Evolutionary conservation across 2,888 invertebrate genomes (phyloP).

Genomic region (Luperina nickerlii): DNA sequence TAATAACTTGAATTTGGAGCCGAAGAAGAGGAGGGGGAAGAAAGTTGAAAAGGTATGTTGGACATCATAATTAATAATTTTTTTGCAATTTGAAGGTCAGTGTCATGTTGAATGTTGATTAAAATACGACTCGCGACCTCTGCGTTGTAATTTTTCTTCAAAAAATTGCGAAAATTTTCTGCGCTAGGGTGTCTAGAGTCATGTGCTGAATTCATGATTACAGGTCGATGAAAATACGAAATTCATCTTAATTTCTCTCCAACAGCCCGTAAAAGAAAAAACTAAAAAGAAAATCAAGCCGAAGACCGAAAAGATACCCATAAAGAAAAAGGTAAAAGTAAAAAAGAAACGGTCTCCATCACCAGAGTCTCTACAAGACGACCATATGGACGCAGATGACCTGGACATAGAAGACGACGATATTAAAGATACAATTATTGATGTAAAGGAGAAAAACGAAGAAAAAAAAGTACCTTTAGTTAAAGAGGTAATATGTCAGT

Average conservation of each 20-base stretch:
- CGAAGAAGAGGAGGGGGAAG: conserved; percentile 39
- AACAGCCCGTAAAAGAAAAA: conserved; percentile 62
- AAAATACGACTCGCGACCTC: too few relatives aligned
- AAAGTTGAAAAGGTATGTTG: conserved; percentile 47
- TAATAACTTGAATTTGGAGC: conserved; percentile 68
- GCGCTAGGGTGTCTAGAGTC: neutral
- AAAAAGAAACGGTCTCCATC: conserved; percentile 24
- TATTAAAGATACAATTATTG: neutral
- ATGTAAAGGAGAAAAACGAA: neutral
- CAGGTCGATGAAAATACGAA: neutral
- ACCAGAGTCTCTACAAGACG: neutral
- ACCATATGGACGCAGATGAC: neutral
- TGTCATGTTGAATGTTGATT: too few relatives aligned
- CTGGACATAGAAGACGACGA: neutral
- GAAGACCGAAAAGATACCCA: conserved; percentile 36
- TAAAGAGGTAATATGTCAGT: conserved; percentile 27
- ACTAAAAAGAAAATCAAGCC: conserved; percentile 65
- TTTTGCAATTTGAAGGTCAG: too few relatives aligned
- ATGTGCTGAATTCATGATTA: neutral
- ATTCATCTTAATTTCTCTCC: neutral
- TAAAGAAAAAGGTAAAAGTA: conserved; percentile 53
- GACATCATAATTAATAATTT: neutral
- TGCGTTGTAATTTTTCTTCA: too few relatives aligned
- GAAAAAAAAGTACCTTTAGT: neutral
- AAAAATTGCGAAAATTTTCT: too few relatives aligned